Conservation (phyloP, 2,888 invertebrate genomes). For the Andrena chrysosceles region DNA sequence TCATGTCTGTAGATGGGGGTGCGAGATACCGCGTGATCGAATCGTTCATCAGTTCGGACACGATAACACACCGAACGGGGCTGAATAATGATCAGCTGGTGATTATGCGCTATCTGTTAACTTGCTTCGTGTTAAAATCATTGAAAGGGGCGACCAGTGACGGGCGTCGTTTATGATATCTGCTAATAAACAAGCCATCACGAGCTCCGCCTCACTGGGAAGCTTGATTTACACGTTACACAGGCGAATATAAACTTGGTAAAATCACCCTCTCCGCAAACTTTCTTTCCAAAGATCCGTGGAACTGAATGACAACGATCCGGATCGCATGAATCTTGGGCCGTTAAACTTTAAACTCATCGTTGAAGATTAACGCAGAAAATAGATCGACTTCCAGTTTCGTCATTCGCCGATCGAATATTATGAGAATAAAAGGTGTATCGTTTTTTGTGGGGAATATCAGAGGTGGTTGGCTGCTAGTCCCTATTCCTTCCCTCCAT, state of each 20-base stretch:
- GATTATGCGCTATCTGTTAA: slow-evolving; percentile 82
- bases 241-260: background rate
- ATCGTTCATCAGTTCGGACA: slow-evolving; percentile 80
- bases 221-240: slow-evolving; percentile 2
- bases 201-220: background rate
- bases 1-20: slow-evolving; percentile 80
- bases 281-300: no score
- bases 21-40: slow-evolving; percentile 82
- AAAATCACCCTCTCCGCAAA: no score
- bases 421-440: slow-evolving; percentile 4
- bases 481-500: slow-evolving; percentile 26
- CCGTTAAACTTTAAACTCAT: no score
- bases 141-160: slow-evolving; percentile 49
- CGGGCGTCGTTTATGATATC: slow-evolving; percentile 24
- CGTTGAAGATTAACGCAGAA: no score
- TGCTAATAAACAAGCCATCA: slow-evolving; percentile 16
- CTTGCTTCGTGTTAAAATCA: slow-evolving; percentile 72
- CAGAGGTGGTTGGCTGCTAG: slow-evolving; percentile 16
- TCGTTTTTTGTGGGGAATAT: slow-evolving; percentile 27
- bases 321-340: no score
- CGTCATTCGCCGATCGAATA: background rate
- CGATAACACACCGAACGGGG: slow-evolving; percentile 83
- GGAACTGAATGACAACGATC: no score
- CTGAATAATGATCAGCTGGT: slow-evolving; percentile 82
- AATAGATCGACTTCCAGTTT: background rate